These are phyloP conservation scores for Physella acuta DNA, from an alignment of 1,140 invertebrate genomes.

Conservation along the genomic window DNA sequence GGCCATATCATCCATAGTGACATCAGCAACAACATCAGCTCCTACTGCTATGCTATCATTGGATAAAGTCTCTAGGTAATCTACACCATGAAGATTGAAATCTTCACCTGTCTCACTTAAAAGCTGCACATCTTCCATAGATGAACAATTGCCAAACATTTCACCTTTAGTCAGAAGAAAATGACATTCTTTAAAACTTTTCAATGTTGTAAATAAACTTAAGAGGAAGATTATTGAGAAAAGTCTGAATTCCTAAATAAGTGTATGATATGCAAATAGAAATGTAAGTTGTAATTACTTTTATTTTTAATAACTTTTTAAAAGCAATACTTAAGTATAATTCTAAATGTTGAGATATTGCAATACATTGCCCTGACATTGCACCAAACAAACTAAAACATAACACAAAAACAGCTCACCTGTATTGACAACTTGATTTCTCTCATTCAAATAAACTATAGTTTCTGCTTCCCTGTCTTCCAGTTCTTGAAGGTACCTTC, in stretches of 20 bases:
- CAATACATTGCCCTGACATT: too few species aligned
- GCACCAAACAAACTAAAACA: too few species aligned
- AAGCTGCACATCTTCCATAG: conserved; percentile 17
- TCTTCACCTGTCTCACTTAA: conserved; percentile 1
- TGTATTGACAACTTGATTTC: conserved; percentile 9
- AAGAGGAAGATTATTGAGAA: too few species aligned
- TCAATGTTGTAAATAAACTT: too few species aligned
- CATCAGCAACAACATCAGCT: conserved; percentile 21
- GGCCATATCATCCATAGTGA: conserved; percentile 7
- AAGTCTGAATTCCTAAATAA: too few species aligned
- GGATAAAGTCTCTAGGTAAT: conserved; percentile 22
- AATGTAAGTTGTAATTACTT: too few species aligned
- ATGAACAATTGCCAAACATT: conserved; percentile 11
- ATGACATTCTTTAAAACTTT: too few species aligned
- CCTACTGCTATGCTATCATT: conserved; percentile 25
- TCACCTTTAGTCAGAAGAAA: too few species aligned
- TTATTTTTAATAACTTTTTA: too few species aligned
- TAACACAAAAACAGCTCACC: neutral
- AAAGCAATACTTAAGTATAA: too few species aligned
- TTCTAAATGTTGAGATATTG: too few species aligned
- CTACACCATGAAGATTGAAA: conserved; percentile 15
- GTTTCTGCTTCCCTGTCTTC: conserved; percentile 3
- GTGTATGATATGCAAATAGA: too few species aligned
- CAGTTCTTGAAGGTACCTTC: conserved; percentile 3
- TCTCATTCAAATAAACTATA: conserved; percentile 15